These are phyloP conservation scores for Macrophya annulata DNA, from an alignment of 2,888 invertebrate genomes.

Conservation along the genomic window DNA sequence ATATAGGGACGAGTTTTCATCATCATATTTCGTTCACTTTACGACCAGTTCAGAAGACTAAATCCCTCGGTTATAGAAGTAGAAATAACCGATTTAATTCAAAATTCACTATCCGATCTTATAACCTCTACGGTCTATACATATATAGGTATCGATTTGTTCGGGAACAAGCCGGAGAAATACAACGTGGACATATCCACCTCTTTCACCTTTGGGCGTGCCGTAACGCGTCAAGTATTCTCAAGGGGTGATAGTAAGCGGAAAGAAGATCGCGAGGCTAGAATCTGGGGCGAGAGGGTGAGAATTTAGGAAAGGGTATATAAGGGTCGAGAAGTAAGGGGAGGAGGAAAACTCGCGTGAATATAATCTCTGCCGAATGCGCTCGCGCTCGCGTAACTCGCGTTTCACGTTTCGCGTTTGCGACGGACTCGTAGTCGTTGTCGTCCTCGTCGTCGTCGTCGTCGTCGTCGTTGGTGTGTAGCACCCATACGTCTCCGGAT, in stretches of 20 bases:
- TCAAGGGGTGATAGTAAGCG: not conserved
- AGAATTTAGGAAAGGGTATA: constrained; percentile 23
- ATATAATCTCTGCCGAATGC: constrained; percentile 42
- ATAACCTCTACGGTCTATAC: not conserved
- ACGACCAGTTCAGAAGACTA: not conserved
- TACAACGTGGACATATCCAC: not conserved
- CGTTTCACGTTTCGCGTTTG: constrained; percentile 3
- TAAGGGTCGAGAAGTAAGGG: not conserved
- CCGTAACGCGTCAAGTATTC: constrained; percentile 8
- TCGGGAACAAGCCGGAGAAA: not conserved
- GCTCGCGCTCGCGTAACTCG: constrained; percentile 4
- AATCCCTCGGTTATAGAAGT: not conserved
- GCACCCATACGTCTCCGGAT: constrained; percentile 74
- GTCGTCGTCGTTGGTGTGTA: constrained; percentile 60
- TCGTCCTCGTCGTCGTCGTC: constrained; percentile 14
- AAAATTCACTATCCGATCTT: not conserved
- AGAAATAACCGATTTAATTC: not conserved
- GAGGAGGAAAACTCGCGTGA: constrained; percentile 26
- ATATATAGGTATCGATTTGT: not conserved
- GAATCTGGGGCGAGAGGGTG: constrained; percentile 5
- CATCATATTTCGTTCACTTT: constrained; percentile 31
- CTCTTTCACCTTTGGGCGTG: not conserved
- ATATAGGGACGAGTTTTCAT: not conserved
- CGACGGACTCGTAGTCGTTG: constrained; percentile 22
- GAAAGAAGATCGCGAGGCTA: constrained; percentile 22